These are phyloP conservation scores for Chaetophractus vellerosus DNA, from an alignment of 2,797 vertebrate genomes.

Conservation along the genomic window DNA sequence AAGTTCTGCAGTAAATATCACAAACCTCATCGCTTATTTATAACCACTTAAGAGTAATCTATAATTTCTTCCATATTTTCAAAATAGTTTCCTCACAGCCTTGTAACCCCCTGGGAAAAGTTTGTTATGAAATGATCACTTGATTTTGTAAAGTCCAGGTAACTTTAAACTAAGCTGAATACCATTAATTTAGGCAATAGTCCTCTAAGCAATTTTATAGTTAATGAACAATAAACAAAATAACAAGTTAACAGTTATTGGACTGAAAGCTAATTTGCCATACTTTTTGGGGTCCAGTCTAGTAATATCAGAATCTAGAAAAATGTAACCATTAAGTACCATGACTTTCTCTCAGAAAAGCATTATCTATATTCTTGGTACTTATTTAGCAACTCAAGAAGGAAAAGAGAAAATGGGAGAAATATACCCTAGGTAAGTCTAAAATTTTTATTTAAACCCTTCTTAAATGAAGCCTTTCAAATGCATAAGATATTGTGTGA, in stretches of 20 bases:
- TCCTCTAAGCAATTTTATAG: background rate
- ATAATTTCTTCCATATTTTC: constrained; percentile 30
- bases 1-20: background rate
- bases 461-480: constrained; percentile 5
- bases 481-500: background rate
- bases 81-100: constrained; percentile 42
- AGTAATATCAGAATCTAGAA: background rate
- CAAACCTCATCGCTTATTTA: constrained; percentile 15
- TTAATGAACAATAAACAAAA: constrained; percentile 40
- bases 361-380: background rate
- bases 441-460: constrained; percentile 50
- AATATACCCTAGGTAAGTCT: background rate
- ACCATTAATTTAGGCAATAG: background rate
- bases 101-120: background rate
- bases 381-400: background rate
- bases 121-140: background rate
- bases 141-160: constrained; percentile 36
- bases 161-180: background rate
- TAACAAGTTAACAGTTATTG: background rate
- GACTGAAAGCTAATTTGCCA: background rate
- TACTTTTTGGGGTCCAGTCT: background rate
- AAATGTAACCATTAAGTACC: background rate
- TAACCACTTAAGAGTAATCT: constrained; percentile 16
- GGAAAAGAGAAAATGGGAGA: background rate
- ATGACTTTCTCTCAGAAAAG: constrained; percentile 7